Percentiles rank a stretch among this genome's conserved stretches.
Evolutionary conservation across 2,888 invertebrate genomes (phyloP).

Genomic region (Watsonalla binaria): DNA sequence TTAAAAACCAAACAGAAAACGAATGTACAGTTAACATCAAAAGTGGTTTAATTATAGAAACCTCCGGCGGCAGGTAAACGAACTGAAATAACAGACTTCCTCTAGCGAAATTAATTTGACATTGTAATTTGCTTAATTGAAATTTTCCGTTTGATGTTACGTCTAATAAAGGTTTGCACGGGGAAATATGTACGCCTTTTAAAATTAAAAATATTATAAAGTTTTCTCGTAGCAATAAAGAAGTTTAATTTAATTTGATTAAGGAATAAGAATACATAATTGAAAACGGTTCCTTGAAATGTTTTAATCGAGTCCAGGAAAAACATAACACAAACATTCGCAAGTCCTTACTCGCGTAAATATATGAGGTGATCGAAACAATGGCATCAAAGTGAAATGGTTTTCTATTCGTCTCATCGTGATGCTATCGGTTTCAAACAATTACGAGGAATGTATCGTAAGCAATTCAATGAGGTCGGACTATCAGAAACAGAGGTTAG

Average conservation of each 20-base stretch:
- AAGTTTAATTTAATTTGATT: too few relatives aligned
- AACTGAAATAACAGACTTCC: conserved; percentile 11
- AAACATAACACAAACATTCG: too few relatives aligned
- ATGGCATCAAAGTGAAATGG: too few relatives aligned
- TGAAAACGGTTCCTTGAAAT: too few relatives aligned
- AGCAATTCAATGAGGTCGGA: conserved; percentile 40
- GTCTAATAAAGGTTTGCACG: conserved; percentile 1
- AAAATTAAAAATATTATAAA: too few relatives aligned
- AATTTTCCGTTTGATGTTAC: conserved; percentile 20
- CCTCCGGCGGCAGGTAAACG: conserved; percentile 12
- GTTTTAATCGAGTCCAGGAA: too few relatives aligned
- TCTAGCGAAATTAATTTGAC: conserved; percentile 23
- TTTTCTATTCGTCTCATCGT: too few relatives aligned
- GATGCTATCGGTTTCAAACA: neutral
- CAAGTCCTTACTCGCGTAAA: too few relatives aligned
- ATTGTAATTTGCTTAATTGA: conserved; percentile 28
- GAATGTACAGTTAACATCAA: neutral
- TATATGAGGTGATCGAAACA: too few relatives aligned
- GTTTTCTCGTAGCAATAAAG: too few relatives aligned
- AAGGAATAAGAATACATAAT: too few relatives aligned
- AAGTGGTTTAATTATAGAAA: neutral
- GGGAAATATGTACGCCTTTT: too few relatives aligned
- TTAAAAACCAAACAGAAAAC: neutral
- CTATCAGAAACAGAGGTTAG: conserved; percentile 50
- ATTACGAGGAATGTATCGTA: conserved; percentile 7